Conservation (phyloP, 2,888 invertebrate species). For the Celastrina argiolus region DNA sequence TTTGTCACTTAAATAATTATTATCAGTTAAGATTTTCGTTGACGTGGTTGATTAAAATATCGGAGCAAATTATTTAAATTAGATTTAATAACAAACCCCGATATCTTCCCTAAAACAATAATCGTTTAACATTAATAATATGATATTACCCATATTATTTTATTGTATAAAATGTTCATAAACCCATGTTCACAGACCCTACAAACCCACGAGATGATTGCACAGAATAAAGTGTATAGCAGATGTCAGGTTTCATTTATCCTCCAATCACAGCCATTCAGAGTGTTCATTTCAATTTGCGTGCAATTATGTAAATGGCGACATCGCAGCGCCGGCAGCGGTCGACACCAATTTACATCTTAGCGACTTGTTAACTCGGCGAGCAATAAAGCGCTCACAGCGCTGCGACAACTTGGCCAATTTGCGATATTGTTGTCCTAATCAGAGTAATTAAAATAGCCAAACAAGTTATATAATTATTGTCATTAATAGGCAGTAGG, state of each 20-base stretch:
- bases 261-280: conserved; percentile 47
- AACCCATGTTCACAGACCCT: neutral
- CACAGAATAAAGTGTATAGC: conserved; percentile 40
- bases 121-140: neutral
- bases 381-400: conserved; percentile 37
- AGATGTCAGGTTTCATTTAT: conserved; percentile 53
- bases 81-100: too few relatives aligned
- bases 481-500: too few relatives aligned
- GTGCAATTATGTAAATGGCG: conserved; percentile 69
- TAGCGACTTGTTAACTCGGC: conserved; percentile 58
- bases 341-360: conserved; percentile 69
- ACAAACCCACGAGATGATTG: neutral
- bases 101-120: too few relatives aligned
- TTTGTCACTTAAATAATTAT: too few relatives aligned
- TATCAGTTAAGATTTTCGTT: too few relatives aligned
- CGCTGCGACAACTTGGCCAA: conserved; percentile 35
- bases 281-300: conserved; percentile 53
- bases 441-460: too few relatives aligned
- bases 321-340: conserved; percentile 70
- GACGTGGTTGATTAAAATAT: too few relatives aligned
- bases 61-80: too few relatives aligned
- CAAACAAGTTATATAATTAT: too few relatives aligned
- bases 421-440: neutral
- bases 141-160: neutral
- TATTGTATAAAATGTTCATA: conserved; percentile 39